Conservation (phyloP, 2,888 invertebrate genomes). For the Creontiades dilutus region DNA sequence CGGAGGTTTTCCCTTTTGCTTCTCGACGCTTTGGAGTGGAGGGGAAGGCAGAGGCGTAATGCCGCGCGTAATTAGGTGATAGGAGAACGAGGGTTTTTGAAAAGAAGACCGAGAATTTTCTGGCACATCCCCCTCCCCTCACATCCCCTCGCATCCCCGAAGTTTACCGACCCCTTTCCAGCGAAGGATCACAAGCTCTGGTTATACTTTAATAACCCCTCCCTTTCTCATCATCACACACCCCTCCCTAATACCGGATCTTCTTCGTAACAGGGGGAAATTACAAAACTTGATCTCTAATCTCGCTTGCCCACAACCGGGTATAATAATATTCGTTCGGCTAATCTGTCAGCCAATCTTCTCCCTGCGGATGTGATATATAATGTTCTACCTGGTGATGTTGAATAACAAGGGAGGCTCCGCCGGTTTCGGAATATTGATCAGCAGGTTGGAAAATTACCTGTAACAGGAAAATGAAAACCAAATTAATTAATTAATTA, state of each 20-base stretch:
- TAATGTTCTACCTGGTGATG: not conserved
- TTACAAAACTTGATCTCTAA: slow-evolving; percentile 56
- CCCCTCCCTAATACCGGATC: slow-evolving; percentile 34
- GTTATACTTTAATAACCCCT: slow-evolving; percentile 51
- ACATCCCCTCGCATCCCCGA: not conserved
- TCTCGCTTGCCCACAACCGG: slow-evolving; percentile 42
- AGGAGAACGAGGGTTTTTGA: slow-evolving; percentile 21
- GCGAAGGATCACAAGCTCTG: not conserved
- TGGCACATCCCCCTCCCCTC: not conserved
- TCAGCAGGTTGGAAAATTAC: not conserved
- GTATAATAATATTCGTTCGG: slow-evolving; percentile 26
- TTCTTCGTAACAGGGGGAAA: slow-evolving; percentile 48
- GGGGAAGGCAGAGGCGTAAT: not conserved
- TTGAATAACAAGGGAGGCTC: not conserved
- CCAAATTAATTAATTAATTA: not conserved
- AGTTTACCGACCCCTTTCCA: slow-evolving; percentile 7
- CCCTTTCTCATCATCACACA: not conserved
- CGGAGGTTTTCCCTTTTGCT: slow-evolving; percentile 11
- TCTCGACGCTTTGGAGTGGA: not conserved
- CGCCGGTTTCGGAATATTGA: not conserved
- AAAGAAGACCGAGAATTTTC: not conserved
- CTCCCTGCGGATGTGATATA: slow-evolving; percentile 3
- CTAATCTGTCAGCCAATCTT: slow-evolving; percentile 29
- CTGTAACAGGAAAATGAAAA: not conserved
- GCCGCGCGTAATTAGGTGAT: slow-evolving; percentile 57